These are phyloP conservation scores for Arothron firmamentum DNA, from an alignment of 2,113 vertebrate genomes.

Conservation along the genomic window DNA sequence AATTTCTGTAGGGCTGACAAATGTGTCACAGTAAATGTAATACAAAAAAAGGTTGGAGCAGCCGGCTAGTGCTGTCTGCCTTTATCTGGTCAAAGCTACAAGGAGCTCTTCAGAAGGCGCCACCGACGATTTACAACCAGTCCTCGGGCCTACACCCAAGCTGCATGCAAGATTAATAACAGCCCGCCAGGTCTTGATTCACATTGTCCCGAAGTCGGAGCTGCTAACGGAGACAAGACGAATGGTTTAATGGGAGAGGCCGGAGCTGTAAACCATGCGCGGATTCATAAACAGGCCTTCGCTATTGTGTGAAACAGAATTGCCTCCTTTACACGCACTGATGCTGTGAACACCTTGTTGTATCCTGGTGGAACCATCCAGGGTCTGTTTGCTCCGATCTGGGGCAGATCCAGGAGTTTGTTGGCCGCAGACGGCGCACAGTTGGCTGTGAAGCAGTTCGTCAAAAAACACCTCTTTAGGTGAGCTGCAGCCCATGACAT, in stretches of 20 bases:
- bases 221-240: conserved; percentile 10
- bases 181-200: conserved; percentile 25
- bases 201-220: conserved; percentile 13
- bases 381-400: conserved; percentile 14
- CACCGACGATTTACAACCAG: conserved; percentile 35
- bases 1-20: too few relatives aligned
- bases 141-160: conserved; percentile 19
- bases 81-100: neutral
- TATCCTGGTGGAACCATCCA: conserved; percentile 7
- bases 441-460: conserved; percentile 9
- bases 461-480: neutral
- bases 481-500: neutral
- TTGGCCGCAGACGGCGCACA: conserved; percentile 6
- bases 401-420: conserved; percentile 15
- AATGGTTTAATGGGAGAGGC: conserved; percentile 7
- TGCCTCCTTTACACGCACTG: conserved; percentile 15
- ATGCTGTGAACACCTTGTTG: neutral
- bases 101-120: conserved; percentile 12
- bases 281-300: neutral
- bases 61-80: neutral
- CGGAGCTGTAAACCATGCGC: neutral
- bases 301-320: conserved; percentile 11
- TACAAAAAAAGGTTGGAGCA: neutral
- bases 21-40: too few relatives aligned
- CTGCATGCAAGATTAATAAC: conserved; percentile 34